These are phyloP conservation scores for Microcebus murinus DNA, from an alignment of 2,113 vertebrate species.

Conservation along the genomic window DNA sequence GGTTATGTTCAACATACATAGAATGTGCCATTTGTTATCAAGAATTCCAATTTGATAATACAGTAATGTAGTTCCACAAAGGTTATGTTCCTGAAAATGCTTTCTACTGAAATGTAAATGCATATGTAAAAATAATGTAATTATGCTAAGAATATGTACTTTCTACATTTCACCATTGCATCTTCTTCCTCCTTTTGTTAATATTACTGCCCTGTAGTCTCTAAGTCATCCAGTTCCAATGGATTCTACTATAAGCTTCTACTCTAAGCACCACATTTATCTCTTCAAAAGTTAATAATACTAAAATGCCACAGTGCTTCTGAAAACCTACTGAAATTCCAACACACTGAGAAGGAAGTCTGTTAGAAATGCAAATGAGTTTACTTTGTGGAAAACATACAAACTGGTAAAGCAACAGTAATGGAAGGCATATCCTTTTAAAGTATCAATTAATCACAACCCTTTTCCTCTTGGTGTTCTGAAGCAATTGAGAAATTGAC, in stretches of 20 bases:
- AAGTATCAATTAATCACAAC: neutral
- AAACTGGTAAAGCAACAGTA: neutral
- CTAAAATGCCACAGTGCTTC: neutral
- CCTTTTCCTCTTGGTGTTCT: neutral
- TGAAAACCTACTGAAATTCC: neutral
- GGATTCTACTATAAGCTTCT: neutral
- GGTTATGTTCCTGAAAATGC: neutral
- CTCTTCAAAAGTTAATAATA: neutral
- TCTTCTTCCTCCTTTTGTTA: neutral
- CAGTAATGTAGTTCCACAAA: neutral
- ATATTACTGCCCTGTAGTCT: neutral
- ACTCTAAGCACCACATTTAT: neutral
- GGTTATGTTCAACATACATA: neutral
- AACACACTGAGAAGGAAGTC: neutral
- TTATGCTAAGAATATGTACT: neutral
- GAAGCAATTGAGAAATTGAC: slow-evolving; percentile 20
- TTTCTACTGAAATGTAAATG: neutral
- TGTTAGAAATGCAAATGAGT: slow-evolving; percentile 11
- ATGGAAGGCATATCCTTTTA: neutral
- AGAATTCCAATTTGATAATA: neutral
- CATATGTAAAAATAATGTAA: neutral
- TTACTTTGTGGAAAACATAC: neutral
- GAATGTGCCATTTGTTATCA: neutral
- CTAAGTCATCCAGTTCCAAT: neutral
- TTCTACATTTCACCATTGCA: neutral